Conservation (phyloP, 2,888 invertebrate species). For the Caenorhabditis sinica region DNA sequence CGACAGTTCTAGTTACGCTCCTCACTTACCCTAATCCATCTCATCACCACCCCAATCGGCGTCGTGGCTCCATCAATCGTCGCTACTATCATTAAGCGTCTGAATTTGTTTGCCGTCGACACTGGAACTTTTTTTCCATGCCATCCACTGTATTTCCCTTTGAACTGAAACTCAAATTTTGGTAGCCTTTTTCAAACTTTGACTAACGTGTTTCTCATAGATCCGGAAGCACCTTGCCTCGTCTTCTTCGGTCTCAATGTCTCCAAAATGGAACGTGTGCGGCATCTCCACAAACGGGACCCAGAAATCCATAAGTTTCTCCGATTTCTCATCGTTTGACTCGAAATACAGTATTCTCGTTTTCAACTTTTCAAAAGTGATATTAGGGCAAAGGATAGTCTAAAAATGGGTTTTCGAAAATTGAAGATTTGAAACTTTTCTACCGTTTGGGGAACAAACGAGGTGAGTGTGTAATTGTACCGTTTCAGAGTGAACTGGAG, state of each 20-base stretch:
- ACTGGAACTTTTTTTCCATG: neutral
- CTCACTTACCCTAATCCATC: constrained; percentile 22
- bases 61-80: too few species aligned
- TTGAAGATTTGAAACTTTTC: too few species aligned
- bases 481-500: too few species aligned
- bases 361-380: too few species aligned
- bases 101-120: neutral
- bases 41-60: neutral
- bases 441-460: too few species aligned
- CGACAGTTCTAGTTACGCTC: too few species aligned
- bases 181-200: neutral
- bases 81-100: neutral
- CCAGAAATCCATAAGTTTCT: neutral
- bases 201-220: neutral
- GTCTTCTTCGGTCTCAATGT: neutral
- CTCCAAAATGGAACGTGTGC: neutral
- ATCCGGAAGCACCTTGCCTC: neutral
- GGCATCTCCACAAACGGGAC: neutral
- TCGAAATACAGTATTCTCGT: too few species aligned
- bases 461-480: too few species aligned
- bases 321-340: too few species aligned
- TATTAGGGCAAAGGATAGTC: too few species aligned
- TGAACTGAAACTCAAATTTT: neutral
- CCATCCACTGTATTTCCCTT: neutral
- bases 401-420: too few species aligned